Evolutionary conservation across 2,888 invertebrate species (phyloP).

Genomic region (Dynastes hyllus): DNA sequence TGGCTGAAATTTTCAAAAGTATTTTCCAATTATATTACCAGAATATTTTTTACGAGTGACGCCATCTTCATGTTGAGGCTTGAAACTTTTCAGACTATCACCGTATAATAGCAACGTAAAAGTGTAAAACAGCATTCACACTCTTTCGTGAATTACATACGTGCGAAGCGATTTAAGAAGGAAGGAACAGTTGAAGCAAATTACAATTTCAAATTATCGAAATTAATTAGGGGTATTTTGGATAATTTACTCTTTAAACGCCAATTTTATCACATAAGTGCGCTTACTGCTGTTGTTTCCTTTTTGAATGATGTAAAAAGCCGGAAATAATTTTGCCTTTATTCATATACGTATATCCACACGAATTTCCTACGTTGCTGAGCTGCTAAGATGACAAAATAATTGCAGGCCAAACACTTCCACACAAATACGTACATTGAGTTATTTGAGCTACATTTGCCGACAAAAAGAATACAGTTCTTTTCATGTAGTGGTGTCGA

Average conservation of each 20-base stretch:
- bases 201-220: conserved; percentile 46
- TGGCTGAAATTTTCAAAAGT: no score
- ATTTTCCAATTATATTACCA: no score
- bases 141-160: conserved; percentile 20
- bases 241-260: conserved; percentile 38
- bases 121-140: not conserved
- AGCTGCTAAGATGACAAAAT: conserved; percentile 19
- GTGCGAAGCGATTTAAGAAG: conserved; percentile 29
- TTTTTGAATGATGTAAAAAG: conserved; percentile 28
- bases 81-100: no score
- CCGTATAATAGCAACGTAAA: no score
- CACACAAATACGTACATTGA: not conserved
- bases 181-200: conserved; percentile 39
- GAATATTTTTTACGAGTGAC: no score
- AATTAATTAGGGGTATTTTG: conserved; percentile 46
- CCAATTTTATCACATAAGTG: conserved; percentile 41
- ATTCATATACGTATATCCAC: not conserved
- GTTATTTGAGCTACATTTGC: not conserved
- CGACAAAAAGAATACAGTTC: no score
- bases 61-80: no score
- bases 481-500: no score
- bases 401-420: conserved; percentile 22
- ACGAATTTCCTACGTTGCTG: conserved; percentile 34
- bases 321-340: conserved; percentile 41
- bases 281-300: conserved; percentile 31